phyloP scores from a whole-genome alignment of 1,140 invertebrate genomes.

The Galleria mellonella region DNA sequence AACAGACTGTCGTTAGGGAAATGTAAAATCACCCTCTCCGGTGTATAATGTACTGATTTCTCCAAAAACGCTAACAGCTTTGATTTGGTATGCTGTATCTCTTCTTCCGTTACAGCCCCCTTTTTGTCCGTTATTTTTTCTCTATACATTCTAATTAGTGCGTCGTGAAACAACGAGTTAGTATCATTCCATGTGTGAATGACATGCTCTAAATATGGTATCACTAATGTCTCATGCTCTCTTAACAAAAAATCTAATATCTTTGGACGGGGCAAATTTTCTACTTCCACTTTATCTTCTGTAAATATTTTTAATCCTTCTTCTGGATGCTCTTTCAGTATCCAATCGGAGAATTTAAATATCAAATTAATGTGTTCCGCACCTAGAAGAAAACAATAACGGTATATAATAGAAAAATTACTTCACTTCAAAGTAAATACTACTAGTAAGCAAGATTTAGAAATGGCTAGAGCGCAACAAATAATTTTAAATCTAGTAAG shows the following conservation, averaged over 20 bases:
- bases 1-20: conserved; percentile 91
- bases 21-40: conserved; percentile 90
- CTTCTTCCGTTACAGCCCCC: conserved; percentile 76
- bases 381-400: conserved; percentile 62
- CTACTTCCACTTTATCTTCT: conserved; percentile 92
- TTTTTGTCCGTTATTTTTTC: conserved; percentile 74
- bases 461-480: conserved; percentile 1
- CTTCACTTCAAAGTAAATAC: no score
- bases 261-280: conserved; percentile 89
- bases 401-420: no score
- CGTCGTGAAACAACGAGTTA: conserved; percentile 92
- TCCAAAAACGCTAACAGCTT: conserved; percentile 91
- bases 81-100: conserved; percentile 78
- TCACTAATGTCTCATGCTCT: conserved; percentile 86
- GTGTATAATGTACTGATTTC: conserved; percentile 87
- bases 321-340: conserved; percentile 88
- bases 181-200: conserved; percentile 92
- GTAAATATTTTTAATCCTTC: conserved; percentile 96
- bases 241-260: conserved; percentile 92
- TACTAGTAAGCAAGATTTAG: conserved; percentile 24
- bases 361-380: conserved; percentile 92
- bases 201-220: conserved; percentile 96
- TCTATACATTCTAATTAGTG: conserved; percentile 89
- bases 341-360: conserved; percentile 96
- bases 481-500: no score